Evolutionary conservation across 2,113 vertebrate genomes (phyloP).

Genomic region (Ploceus nigricollis): DNA sequence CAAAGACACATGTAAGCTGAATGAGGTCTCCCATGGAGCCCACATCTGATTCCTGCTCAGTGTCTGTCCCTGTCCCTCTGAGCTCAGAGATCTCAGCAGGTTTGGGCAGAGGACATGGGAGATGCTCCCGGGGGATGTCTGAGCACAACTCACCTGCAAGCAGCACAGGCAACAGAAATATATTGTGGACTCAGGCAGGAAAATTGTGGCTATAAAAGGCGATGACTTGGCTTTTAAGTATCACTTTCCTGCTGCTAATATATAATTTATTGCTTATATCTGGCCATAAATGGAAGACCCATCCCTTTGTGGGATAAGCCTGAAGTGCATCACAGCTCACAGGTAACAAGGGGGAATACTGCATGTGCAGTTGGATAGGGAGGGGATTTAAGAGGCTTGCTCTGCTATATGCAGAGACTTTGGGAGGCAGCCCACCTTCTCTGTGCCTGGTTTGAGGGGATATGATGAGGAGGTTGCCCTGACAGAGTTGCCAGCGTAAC

Average conservation of each 20-base stretch:
- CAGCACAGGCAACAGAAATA: neutral
- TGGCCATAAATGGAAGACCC: neutral
- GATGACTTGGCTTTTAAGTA: neutral
- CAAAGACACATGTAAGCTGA: neutral
- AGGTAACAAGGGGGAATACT: neutral
- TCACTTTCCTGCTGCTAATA: neutral
- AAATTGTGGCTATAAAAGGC: neutral
- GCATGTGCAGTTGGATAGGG: accelerated
- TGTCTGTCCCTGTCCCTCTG: neutral
- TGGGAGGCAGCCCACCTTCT: neutral
- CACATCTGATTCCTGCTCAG: neutral
- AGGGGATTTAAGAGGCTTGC: neutral
- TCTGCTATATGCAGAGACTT: neutral
- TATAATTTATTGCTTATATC: neutral
- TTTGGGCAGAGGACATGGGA: neutral
- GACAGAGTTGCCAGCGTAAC: neutral
- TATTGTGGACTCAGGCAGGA: neutral
- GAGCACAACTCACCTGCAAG: neutral
- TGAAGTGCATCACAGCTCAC: neutral
- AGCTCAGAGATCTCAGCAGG: neutral
- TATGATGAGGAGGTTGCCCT: neutral
- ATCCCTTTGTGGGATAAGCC: neutral
- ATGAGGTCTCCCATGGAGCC: neutral
- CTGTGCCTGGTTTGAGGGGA: neutral
- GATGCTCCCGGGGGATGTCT: neutral